Conservation (phyloP, 1,140 invertebrate genomes). For the Scaptomyza pallida region DNA sequence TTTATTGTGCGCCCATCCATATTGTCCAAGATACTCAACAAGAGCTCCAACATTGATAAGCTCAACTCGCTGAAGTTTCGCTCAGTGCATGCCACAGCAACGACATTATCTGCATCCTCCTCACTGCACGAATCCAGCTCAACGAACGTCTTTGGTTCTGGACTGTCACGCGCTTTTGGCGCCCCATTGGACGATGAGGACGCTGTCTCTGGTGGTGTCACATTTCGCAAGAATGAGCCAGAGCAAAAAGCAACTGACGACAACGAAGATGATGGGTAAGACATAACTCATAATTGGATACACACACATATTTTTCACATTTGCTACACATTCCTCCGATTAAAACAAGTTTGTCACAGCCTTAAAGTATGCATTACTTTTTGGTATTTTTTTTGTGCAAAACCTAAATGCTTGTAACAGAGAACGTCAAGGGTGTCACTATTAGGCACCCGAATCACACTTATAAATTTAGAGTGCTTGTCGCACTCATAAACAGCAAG, state of each 20-base stretch:
- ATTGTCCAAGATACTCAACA: constrained; percentile 82
- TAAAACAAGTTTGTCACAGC: neutral
- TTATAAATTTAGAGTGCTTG: too few relatives aligned
- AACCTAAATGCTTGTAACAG: neutral
- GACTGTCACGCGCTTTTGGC: constrained; percentile 85
- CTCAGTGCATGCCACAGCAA: constrained; percentile 36
- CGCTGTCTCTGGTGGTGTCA: constrained; percentile 60
- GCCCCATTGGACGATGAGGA: constrained; percentile 82
- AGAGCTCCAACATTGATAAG: constrained; percentile 83
- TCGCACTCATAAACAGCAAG: too few relatives aligned
- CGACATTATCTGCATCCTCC: constrained; percentile 6
- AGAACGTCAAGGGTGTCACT: too few relatives aligned
- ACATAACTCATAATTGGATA: constrained; percentile 3
- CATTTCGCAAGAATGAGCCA: constrained; percentile 59
- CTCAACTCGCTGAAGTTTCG: constrained; percentile 83
- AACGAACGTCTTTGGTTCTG: constrained; percentile 84
- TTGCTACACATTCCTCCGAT: neutral
- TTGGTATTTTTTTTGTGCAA: neutral
- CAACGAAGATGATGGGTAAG: constrained; percentile 51
- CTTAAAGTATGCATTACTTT: constrained; percentile 9
- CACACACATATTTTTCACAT: neutral
- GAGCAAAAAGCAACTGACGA: constrained; percentile 20
- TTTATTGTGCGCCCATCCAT: constrained; percentile 82
- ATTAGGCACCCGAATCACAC: too few relatives aligned
- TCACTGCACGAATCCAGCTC: constrained; percentile 20